These are phyloP conservation scores for Heliconius hewitsoni DNA, from an alignment of 1,140 invertebrate genomes.

Conservation along the genomic window DNA sequence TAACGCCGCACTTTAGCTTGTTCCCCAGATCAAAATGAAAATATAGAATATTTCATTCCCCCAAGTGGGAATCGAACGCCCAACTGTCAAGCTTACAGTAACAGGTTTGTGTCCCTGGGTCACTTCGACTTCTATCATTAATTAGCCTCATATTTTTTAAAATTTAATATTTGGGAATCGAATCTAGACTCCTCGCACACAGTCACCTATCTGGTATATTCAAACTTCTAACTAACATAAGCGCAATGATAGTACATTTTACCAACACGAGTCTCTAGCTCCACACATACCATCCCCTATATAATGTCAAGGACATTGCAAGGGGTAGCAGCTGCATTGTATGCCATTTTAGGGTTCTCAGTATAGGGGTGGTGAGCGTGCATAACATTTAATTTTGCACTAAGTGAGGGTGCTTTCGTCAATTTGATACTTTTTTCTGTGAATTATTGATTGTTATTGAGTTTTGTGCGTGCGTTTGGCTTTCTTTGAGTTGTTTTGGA, in stretches of 20 bases:
- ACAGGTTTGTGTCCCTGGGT: too few species aligned
- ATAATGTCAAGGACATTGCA: slow-evolving; percentile 23
- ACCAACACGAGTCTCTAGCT: neutral
- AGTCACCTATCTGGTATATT: neutral
- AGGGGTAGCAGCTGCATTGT: slow-evolving; percentile 18
- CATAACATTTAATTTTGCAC: slow-evolving; percentile 17
- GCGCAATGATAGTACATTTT: too few species aligned
- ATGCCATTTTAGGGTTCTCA: slow-evolving; percentile 5
- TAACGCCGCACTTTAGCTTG: too few species aligned
- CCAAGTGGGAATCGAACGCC: too few species aligned
- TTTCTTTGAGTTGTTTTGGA: neutral
- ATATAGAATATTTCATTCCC: too few species aligned
- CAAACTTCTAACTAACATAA: neutral
- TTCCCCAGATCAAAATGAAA: too few species aligned
- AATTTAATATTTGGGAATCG: too few species aligned
- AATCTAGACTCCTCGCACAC: too few species aligned
- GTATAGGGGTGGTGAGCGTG: slow-evolving; percentile 18
- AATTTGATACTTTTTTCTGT: neutral
- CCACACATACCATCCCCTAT: slow-evolving; percentile 3
- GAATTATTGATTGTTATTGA: neutral
- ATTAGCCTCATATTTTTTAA: too few species aligned
- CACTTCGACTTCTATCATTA: too few species aligned
- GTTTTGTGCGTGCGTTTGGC: neutral
- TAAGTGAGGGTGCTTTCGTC: neutral
- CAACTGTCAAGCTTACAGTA: too few species aligned